Percentiles rank a stretch among this genome's conserved stretches.
Evolutionary conservation across 2,113 vertebrate species (phyloP).

Genomic region (Athene cunicularia): DNA sequence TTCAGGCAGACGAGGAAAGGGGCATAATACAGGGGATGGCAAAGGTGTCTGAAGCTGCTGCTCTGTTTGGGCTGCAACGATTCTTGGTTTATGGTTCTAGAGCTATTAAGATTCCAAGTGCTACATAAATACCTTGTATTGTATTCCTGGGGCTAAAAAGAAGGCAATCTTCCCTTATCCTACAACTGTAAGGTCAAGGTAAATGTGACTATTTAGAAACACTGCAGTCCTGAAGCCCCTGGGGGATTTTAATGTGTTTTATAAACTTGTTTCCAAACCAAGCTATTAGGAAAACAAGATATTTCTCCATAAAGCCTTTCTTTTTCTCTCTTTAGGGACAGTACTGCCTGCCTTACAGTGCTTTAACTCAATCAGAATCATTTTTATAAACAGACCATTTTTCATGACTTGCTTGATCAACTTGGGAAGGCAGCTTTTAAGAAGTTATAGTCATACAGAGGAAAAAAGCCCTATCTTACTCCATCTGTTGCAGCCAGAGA

Average conservation of each 20-base stretch:
- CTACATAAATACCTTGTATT: not conserved
- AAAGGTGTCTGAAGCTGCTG: not conserved
- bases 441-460: not conserved
- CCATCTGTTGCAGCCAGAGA: not conserved
- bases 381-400: constrained; percentile 56
- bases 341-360: not conserved
- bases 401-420: constrained; percentile 42
- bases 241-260: constrained; percentile 44
- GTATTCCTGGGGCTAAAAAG: not conserved
- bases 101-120: not conserved
- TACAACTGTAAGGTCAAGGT: constrained; percentile 24
- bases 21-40: not conserved
- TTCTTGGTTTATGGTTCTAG: not conserved
- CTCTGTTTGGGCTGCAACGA: not conserved
- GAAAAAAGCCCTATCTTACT: not conserved
- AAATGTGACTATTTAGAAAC: constrained; percentile 38
- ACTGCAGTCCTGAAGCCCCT: not conserved
- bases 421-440: constrained; percentile 26
- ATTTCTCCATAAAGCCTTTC: constrained; percentile 45
- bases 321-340: constrained; percentile 52
- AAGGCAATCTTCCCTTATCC: constrained; percentile 8
- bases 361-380: constrained; percentile 46
- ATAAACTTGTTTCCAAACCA: constrained; percentile 57
- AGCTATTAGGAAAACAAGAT: constrained; percentile 62
- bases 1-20: not conserved